Conservation (phyloP, 2,888 invertebrate species). For the Lysandra coridon region DNA sequence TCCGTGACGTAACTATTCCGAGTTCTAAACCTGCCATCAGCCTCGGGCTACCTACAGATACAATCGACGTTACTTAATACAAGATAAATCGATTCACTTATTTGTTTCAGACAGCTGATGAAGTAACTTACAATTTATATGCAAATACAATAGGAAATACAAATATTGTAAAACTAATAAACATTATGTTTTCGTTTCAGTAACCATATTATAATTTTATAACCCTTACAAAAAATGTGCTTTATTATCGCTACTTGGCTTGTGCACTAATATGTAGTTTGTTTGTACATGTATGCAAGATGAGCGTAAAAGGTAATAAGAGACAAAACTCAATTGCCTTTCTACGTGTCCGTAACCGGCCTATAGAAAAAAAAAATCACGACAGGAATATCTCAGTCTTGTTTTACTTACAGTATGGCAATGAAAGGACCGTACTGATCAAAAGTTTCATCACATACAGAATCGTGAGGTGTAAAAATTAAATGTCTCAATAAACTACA, state of each 20-base stretch:
- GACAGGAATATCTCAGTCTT: not conserved
- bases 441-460: not conserved
- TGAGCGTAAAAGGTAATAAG: not conserved
- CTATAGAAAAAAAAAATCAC: not conserved
- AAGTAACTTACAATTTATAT: not conserved
- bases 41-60: not conserved
- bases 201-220: not conserved
- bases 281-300: not conserved
- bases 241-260: too few species aligned
- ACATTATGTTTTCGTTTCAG: not conserved
- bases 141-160: not conserved
- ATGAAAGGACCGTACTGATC: not conserved
- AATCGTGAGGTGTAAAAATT: conserved; percentile 16
- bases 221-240: too few species aligned
- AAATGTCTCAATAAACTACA: conserved; percentile 20
- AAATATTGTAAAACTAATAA: not conserved
- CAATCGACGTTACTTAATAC: not conserved
- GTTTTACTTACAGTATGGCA: not conserved
- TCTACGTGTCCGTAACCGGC: not conserved
- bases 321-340: not conserved
- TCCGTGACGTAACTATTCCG: conserved; percentile 3
- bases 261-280: not conserved
- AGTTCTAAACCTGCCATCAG: not conserved
- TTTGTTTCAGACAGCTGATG: not conserved
- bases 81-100: not conserved